Percentiles rank a stretch among this genome's conserved stretches.
Evolutionary conservation across 1,140 invertebrate genomes (phyloP).

Genomic region (Ceratoteleas bidentatus): DNA sequence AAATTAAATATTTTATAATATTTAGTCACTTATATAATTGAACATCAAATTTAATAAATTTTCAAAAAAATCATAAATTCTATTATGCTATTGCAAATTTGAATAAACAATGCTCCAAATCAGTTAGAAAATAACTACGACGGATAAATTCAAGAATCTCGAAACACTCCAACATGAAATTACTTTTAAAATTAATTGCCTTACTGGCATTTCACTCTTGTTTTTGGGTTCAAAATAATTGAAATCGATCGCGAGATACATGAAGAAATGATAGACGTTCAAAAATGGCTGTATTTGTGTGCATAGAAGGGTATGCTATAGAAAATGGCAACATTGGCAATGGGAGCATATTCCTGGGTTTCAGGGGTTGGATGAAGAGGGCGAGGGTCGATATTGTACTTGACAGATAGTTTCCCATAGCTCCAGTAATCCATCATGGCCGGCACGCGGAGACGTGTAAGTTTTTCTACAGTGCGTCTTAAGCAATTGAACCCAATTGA

Average conservation of each 20-base stretch:
- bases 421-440: constrained; percentile 80
- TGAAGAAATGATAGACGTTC: constrained; percentile 68
- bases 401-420: constrained; percentile 82
- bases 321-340: constrained; percentile 69
- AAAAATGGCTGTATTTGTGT: constrained; percentile 59
- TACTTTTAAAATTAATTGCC: not conserved
- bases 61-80: too few species aligned
- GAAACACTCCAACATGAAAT: not conserved
- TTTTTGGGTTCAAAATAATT: constrained; percentile 33
- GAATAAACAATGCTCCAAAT: too few species aligned
- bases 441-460: constrained; percentile 78
- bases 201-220: not conserved
- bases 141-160: not conserved
- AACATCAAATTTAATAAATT: too few species aligned
- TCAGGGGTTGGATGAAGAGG: constrained; percentile 76
- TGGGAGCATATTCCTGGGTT: constrained; percentile 71
- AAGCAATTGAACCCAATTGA: constrained; percentile 76
- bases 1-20: too few species aligned
- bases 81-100: too few species aligned
- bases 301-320: constrained; percentile 60
- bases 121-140: too few species aligned
- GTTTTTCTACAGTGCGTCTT: constrained; percentile 77
- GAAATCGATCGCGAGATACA: constrained; percentile 68
- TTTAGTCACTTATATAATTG: too few species aligned
- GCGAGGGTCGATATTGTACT: constrained; percentile 81